Evolutionary conservation across 2,113 vertebrate genomes (phyloP).

Genomic region (Podarcis cretensis): DNA sequence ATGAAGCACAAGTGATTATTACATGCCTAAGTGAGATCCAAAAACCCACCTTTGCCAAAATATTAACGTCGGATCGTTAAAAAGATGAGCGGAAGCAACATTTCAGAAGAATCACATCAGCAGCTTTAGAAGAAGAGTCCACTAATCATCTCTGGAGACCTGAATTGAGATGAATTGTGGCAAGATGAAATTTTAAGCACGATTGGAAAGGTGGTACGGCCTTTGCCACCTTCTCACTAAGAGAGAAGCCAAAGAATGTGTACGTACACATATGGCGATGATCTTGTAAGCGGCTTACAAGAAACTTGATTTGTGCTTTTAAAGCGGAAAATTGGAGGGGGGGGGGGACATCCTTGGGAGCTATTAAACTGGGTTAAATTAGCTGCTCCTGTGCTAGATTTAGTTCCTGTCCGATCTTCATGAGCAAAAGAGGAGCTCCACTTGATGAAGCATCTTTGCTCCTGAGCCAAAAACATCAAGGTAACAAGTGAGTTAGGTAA

Average conservation of each 20-base stretch:
- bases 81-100: not conserved
- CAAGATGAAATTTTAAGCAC: not conserved
- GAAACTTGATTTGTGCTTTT: not conserved
- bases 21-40: slow-evolving; percentile 32
- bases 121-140: not conserved
- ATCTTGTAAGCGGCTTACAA: not conserved
- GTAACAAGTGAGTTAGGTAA: too few species aligned
- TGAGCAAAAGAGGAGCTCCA: too few species aligned
- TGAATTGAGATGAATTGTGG: not conserved
- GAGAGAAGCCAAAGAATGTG: not conserved
- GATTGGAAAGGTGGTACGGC: not conserved
- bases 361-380: not conserved
- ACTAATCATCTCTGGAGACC: not conserved
- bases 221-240: not conserved
- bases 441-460: too few species aligned
- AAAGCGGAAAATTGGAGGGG: not conserved
- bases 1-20: slow-evolving; percentile 43
- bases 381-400: not conserved
- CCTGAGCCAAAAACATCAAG: too few species aligned
- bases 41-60: slow-evolving; percentile 25
- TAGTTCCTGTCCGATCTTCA: not conserved
- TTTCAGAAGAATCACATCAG: not conserved
- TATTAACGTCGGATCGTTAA: slow-evolving; percentile 32
- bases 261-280: not conserved
- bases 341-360: too few species aligned